Evolutionary conservation across 2,888 invertebrate species (phyloP), one percentile per base, ranked within the genome.

Genomic region (Megalurothrips usitatus): DNA sequence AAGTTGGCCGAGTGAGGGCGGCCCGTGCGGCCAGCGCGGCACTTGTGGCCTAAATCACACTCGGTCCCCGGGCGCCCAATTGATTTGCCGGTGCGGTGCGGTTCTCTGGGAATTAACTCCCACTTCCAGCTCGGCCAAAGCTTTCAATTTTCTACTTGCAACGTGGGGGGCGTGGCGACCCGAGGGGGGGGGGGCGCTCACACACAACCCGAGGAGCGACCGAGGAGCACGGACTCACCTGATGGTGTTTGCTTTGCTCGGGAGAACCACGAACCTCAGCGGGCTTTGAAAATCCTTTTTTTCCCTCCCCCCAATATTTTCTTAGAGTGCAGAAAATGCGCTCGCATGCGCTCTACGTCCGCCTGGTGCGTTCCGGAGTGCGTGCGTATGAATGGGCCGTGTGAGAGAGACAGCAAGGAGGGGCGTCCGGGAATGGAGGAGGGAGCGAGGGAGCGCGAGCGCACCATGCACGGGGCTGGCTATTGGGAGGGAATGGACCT

Each of bases 121-220:
- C 34, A 43, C n/a, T 58, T 11, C 68, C 68, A 26, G 34, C 6
- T 6, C 34, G 34, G 34, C 34, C 6, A n/a, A n/a, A 43, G 34
- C 34, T 75, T 75, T 75, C 68, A 75, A 75, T 75, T 43, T 75
- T 75, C 68, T 75, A 75, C 23, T 75, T 75, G 58, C 58, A 58
- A 14, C 58, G 58, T 6, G 17, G n/a, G 14, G 58, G 52, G 14
- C 52, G 52, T 3, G 58, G 58, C 8, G n/a, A n/a, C n/a, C n/a
- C n/a, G n/a, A 4, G 58, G 58, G 58, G 0, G 14, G 58, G 14
- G n/a, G n/a, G n/a, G n/a, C n/a, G n/a, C n/a, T n/a, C n/a, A n/a
- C n/a, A n/a, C n/a, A n/a, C n/a, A n/a, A 8, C 58, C 6, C 6
- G 58, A 14, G 11, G 11, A 1, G 58, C 6, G 17, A 43, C 34